Conservation (phyloP, 2,888 invertebrate genomes). For the Leptopilina syphax region DNA sequence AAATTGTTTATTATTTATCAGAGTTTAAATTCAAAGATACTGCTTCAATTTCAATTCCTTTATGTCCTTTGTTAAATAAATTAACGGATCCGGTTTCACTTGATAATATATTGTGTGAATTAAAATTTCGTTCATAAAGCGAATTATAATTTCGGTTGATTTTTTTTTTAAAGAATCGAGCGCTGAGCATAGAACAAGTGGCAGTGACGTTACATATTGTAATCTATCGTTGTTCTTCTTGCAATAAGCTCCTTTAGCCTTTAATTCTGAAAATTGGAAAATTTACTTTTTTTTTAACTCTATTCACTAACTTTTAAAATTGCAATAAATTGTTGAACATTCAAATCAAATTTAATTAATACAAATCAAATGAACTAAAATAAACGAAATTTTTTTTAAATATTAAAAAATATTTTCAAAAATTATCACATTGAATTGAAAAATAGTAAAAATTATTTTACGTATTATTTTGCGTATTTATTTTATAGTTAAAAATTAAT, state of each 20-base stretch:
- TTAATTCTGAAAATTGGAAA: conserved; percentile 15
- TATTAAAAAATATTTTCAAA: too few species aligned
- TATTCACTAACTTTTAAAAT: neutral
- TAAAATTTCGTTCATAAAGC: conserved; percentile 69
- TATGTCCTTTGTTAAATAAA: conserved; percentile 78
- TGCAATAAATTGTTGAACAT: too few species aligned
- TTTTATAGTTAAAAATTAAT: neutral
- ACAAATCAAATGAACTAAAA: too few species aligned
- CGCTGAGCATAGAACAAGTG: conserved; percentile 68
- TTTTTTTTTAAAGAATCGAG: conserved; percentile 76
- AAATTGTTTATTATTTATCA: neutral
- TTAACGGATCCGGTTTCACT: conserved; percentile 78
- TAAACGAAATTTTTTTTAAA: too few species aligned
- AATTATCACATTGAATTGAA: too few species aligned
- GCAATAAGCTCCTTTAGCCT: conserved; percentile 46
- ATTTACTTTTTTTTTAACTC: conserved; percentile 11
- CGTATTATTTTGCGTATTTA: too few species aligned
- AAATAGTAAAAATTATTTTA: too few species aligned
- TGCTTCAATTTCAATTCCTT: conserved; percentile 9
- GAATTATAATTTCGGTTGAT: conserved; percentile 50
- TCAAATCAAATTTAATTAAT: too few species aligned
- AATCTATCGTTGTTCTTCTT: conserved; percentile 40
- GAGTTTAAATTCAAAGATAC: conserved; percentile 24
- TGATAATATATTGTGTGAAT: conserved; percentile 82
- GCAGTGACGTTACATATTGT: conserved; percentile 60